A percentile compares a stretch with the other conserved stretches of the same genome.
phyloP scores from a whole-genome alignment of 1,140 invertebrate genomes.

The Bombus waltoni region DNA sequence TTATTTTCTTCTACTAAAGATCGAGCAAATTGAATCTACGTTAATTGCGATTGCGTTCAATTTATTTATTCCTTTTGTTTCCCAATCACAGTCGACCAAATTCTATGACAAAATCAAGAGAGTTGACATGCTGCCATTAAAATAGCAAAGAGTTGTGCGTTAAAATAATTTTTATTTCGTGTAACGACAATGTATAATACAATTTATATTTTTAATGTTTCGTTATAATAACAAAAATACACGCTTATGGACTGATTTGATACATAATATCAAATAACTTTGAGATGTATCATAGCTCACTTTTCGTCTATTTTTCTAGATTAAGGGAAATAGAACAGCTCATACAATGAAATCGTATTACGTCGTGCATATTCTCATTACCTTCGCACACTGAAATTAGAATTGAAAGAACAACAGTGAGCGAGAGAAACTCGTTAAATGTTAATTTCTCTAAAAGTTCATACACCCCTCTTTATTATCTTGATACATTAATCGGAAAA shows the following conservation, averaged over 20 bases:
- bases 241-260: no score
- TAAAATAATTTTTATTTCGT: background rate
- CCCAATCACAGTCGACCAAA: no score
- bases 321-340: background rate
- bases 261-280: no score
- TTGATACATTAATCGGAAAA: background rate
- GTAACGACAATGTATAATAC: no score
- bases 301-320: background rate
- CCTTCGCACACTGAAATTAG: background rate
- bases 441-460: slow-evolving; percentile 1
- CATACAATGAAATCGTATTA: background rate
- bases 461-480: background rate
- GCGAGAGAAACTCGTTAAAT: slow-evolving; percentile 4
- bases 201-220: background rate
- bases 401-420: slow-evolving; percentile 3
- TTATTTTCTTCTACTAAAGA: background rate
- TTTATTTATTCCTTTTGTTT: no score
- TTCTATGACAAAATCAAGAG: background rate
- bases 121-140: background rate
- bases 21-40: no score
- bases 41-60: background rate
- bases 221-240: background rate
- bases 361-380: background rate
- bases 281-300: no score
- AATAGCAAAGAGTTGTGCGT: background rate